Evolutionary conservation across 2,113 vertebrate species (phyloP).

Genomic region (Macquaria ambigua): DNA sequence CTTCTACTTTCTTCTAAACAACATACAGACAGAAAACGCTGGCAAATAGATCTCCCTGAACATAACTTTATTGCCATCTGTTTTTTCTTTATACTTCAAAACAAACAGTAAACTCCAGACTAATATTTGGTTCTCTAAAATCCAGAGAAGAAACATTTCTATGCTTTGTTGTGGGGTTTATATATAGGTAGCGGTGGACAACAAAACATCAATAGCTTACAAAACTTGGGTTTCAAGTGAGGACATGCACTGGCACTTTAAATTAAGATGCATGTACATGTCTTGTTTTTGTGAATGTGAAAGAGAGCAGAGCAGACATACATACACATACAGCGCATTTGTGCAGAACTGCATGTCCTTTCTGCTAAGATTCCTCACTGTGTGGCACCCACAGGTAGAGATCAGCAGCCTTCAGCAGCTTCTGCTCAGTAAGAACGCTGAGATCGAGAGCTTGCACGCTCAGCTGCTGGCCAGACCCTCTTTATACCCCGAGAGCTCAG

Average conservation of each 20-base stretch:
- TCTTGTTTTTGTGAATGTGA: constrained; percentile 20
- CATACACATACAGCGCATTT: not conserved
- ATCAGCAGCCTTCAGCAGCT: constrained; percentile 94
- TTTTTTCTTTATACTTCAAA: constrained; percentile 40
- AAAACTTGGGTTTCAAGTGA: not conserved
- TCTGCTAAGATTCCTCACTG: constrained; percentile 28
- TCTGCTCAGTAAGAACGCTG: constrained; percentile 91
- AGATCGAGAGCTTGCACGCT: constrained; percentile 93
- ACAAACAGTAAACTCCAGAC: constrained; percentile 38
- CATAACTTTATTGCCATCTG: constrained; percentile 46
- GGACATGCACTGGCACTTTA: not conserved
- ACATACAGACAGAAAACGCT: constrained; percentile 9
- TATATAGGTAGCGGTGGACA: not conserved
- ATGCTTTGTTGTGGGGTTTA: constrained; percentile 43
- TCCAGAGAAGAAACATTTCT: not conserved
- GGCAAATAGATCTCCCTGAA: constrained; percentile 34
- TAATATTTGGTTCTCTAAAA: constrained; percentile 16
- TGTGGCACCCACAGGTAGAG: constrained; percentile 86
- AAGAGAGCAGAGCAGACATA: not conserved
- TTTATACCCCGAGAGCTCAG: constrained; percentile 85
- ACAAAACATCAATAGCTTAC: not conserved
- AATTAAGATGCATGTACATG: constrained; percentile 3
- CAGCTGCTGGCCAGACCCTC: constrained; percentile 89
- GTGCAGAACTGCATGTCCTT: constrained; percentile 2
- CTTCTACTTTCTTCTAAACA: not conserved